Evolutionary conservation across 1,140 invertebrate species (phyloP).

Genomic region (Zaprionus capensis): DNA sequence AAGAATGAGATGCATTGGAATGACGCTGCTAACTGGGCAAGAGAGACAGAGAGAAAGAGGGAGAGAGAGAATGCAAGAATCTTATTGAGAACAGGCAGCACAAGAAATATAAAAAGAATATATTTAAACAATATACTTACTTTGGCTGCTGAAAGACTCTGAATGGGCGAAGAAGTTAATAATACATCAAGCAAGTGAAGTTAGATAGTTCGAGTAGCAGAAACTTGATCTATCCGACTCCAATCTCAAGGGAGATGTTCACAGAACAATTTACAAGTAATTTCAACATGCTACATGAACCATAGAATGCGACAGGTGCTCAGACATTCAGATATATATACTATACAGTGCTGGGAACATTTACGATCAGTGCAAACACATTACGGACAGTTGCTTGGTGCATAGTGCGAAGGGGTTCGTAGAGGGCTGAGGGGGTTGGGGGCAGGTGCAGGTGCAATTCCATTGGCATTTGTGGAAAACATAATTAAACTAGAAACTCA

Average conservation of each 20-base stretch:
- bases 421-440: too few relatives aligned
- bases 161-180: not conserved
- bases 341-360: not conserved
- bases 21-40: not conserved
- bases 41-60: too few relatives aligned
- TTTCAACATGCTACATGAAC: too few relatives aligned
- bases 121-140: not conserved
- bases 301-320: too few relatives aligned
- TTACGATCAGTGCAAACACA: not conserved
- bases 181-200: not conserved
- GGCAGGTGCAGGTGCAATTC: conserved; percentile 10
- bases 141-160: not conserved
- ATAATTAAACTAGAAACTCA: conserved; percentile 57
- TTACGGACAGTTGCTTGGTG: conserved; percentile 18
- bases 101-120: not conserved
- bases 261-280: too few relatives aligned
- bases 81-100: not conserved
- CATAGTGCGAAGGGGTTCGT: conserved; percentile 20
- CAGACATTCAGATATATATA: not conserved
- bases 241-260: too few relatives aligned
- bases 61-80: not conserved
- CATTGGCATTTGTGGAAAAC: conserved; percentile 27
- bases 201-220: not conserved
- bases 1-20: not conserved
- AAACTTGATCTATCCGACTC: too few relatives aligned